Evolutionary conservation across 2,888 invertebrate genomes (phyloP).

Genomic region (Cabera pusaria): DNA sequence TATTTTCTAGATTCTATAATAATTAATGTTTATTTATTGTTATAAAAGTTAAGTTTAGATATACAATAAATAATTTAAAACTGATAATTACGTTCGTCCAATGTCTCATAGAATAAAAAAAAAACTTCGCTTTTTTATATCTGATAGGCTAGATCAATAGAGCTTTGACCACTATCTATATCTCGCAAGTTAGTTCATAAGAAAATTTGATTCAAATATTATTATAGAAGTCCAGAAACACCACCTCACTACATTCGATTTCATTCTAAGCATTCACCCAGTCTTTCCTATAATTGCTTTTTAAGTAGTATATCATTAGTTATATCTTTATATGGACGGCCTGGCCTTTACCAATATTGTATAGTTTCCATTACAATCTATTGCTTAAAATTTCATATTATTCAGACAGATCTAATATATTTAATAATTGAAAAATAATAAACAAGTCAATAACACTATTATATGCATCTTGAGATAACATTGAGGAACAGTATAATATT

Average conservation of each 20-base stretch:
- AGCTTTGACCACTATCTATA: too few species aligned
- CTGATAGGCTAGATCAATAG: too few species aligned
- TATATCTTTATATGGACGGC: conserved; percentile 69
- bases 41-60: too few species aligned
- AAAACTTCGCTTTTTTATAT: too few species aligned
- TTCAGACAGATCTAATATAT: conserved; percentile 18
- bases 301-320: conserved; percentile 47
- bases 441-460: conserved; percentile 23
- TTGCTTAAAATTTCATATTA: conserved; percentile 3
- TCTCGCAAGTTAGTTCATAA: too few species aligned
- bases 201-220: too few species aligned
- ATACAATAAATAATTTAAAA: too few species aligned
- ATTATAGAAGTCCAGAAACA: conserved; percentile 8
- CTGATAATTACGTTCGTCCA: too few species aligned
- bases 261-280: conserved; percentile 49
- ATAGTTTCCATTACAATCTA: conserved; percentile 8
- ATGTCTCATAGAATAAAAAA: too few species aligned
- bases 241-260: conserved; percentile 37
- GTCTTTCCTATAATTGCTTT: conserved; percentile 68
- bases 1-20: conserved; percentile 6
- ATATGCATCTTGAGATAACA: conserved; percentile 28
- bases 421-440: conserved; percentile 10
- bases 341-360: conserved; percentile 56
- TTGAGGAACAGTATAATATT: conserved; percentile 12
- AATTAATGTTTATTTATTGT: too few species aligned